Percentiles rank a stretch among this genome's conserved stretches.
These are phyloP conservation scores for Harmothoe impar DNA, from an alignment of 2,888 invertebrate species.

Conservation along the genomic window DNA sequence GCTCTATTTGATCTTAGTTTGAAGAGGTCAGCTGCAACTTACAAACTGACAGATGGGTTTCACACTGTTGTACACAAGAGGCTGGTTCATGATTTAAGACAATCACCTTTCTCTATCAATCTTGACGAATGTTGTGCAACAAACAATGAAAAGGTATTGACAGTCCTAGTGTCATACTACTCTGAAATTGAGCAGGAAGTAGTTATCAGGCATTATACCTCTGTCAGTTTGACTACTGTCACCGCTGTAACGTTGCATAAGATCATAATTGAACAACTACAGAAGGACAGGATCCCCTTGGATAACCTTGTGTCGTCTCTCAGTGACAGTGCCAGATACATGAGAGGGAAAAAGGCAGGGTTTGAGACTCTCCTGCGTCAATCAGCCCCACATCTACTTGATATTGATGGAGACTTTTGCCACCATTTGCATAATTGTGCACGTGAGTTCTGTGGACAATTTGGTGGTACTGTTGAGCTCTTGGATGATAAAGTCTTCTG, in stretches of 20 bases:
- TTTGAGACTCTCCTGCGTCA: too few species aligned
- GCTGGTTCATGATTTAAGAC: not conserved
- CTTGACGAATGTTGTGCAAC: not conserved
- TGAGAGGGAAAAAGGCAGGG: not conserved
- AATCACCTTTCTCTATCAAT: not conserved
- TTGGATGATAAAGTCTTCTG: not conserved
- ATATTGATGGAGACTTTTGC: too few species aligned
- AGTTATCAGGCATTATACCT: not conserved
- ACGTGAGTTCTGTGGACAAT: too few species aligned
- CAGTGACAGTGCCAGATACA: not conserved
- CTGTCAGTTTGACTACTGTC: too few species aligned
- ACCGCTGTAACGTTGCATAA: too few species aligned
- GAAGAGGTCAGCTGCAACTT: not conserved
- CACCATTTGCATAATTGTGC: too few species aligned
- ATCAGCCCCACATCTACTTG: too few species aligned
- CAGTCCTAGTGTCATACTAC: not conserved
- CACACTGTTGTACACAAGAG: not conserved
- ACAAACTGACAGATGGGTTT: slow-evolving; percentile 8
- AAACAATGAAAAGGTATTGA: not conserved
- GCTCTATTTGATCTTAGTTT: not conserved
- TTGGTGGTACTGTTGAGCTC: too few species aligned
- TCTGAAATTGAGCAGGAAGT: not conserved
- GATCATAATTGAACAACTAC: not conserved
- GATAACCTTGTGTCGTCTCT: not conserved
- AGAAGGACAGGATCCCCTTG: not conserved